A percentile compares a stretch with the other conserved stretches of the same genome.
Conservation (phyloP, 2,888 invertebrate species). For the Drosophila longiperda region DNA sequence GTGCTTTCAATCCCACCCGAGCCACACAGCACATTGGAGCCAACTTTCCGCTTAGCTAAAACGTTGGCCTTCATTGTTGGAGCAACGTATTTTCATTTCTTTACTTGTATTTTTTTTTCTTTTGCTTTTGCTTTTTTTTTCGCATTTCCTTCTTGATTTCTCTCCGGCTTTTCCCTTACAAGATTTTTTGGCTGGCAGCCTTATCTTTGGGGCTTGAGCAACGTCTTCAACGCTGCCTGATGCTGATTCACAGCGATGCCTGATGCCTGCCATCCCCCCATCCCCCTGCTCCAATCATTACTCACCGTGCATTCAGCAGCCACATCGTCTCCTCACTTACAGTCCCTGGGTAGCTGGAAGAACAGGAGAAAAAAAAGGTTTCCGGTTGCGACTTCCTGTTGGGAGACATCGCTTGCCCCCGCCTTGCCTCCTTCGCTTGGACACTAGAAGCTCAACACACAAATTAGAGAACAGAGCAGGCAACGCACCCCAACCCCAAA, state of each 20-base stretch:
- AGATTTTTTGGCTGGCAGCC: slow-evolving; percentile 66
- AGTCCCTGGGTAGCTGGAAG: slow-evolving; percentile 55
- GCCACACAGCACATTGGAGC: slow-evolving; percentile 38
- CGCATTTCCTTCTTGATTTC: slow-evolving; percentile 13
- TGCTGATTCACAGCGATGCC: slow-evolving; percentile 67
- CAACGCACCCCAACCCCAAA: slow-evolving; percentile 44
- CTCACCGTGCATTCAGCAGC: slow-evolving; percentile 5
- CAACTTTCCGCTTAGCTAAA: slow-evolving; percentile 73
- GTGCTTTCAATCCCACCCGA: slow-evolving; percentile 70
- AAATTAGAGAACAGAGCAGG: slow-evolving; percentile 75
- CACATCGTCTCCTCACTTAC: slow-evolving; percentile 51
- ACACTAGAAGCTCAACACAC: slow-evolving; percentile 78
- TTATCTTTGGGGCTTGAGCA: slow-evolving; percentile 60
- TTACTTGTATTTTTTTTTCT: background rate
- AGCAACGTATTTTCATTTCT: slow-evolving; percentile 43
- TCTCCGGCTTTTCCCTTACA: slow-evolving; percentile 39
- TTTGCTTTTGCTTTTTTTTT: background rate
- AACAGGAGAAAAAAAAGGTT: slow-evolving; percentile 70
- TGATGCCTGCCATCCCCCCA: slow-evolving; percentile 22
- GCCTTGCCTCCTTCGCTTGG: slow-evolving; percentile 34
- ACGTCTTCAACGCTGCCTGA: slow-evolving; percentile 53
- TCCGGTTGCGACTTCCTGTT: slow-evolving; percentile 81
- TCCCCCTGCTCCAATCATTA: background rate
- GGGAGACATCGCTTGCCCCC: slow-evolving; percentile 21
- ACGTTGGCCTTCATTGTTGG: slow-evolving; percentile 70